These are phyloP conservation scores for Tragelaphus imberbis DNA, from an alignment of 2,113 vertebrate genomes.

Conservation along the genomic window DNA sequence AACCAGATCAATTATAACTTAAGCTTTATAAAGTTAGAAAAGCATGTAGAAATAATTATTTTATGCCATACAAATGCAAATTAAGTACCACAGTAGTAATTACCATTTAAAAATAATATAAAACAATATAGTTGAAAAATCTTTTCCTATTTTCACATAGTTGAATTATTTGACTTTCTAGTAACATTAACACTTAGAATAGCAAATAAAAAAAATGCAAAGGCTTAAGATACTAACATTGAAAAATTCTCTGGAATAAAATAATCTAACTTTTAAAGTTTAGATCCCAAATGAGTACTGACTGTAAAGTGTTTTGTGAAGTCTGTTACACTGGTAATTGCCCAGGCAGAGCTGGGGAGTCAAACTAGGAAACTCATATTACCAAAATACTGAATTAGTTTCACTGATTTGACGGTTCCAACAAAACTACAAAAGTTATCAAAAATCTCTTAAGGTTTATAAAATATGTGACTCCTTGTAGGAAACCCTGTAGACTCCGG, in stretches of 20 bases:
- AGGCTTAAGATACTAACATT: not conserved
- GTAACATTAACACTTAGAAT: not conserved
- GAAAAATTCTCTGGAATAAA: not conserved
- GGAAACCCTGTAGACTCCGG: not conserved
- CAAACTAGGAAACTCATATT: not conserved
- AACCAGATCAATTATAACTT: not conserved
- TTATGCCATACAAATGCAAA: not conserved
- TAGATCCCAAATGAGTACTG: not conserved
- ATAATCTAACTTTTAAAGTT: not conserved
- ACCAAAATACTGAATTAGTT: not conserved
- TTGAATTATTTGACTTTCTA: not conserved
- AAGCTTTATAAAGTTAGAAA: slow-evolving; percentile 13
- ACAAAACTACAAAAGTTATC: not conserved
- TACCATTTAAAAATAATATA: not conserved
- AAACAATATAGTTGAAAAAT: not conserved
- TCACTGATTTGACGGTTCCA: not conserved
- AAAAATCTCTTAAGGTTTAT: not conserved
- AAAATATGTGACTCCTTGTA: not conserved
- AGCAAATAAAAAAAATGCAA: not conserved
- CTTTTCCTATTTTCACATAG: not conserved
- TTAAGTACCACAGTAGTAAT: not conserved
- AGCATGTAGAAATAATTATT: not conserved
- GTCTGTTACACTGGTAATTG: not conserved
- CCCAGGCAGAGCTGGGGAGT: not conserved
- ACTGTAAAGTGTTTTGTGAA: not conserved